Conservation (phyloP, 2,797 vertebrate species). For the Chromis chromis region DNA sequence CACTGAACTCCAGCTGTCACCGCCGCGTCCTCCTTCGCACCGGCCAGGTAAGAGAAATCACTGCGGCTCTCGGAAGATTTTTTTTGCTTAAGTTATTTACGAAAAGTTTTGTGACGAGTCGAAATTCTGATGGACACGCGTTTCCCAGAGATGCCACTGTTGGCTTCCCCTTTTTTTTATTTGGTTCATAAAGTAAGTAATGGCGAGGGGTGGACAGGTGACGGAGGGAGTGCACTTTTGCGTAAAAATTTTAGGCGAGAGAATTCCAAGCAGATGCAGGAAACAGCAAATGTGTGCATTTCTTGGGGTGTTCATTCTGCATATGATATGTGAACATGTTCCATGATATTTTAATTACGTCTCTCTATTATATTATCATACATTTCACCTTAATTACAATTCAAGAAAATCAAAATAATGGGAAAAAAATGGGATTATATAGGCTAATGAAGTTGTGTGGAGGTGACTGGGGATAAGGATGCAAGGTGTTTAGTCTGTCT, state of each 20-base stretch:
- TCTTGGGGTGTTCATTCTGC: conserved; percentile 14
- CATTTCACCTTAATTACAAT: background rate
- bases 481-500: conserved; percentile 24
- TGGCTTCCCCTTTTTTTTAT: conserved; percentile 18
- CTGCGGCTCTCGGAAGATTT: background rate
- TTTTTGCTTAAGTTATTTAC: conserved; percentile 32
- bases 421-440: background rate
- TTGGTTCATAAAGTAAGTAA: conserved; percentile 52
- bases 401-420: background rate
- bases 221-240: conserved; percentile 7
- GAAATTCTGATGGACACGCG: conserved; percentile 45
- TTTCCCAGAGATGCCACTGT: conserved; percentile 38
- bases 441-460: conserved; percentile 38
- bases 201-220: conserved; percentile 29
- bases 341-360: conserved; percentile 6
- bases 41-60: conserved; percentile 72
- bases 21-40: conserved; percentile 14
- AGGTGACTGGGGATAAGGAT: conserved; percentile 24
- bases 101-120: conserved; percentile 57
- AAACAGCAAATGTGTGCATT: conserved; percentile 18
- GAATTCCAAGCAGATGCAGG: background rate
- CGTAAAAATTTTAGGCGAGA: background rate
- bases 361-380: background rate
- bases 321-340: conserved; percentile 4
- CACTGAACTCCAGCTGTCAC: conserved; percentile 72